Evolutionary conservation across 2,888 invertebrate species (phyloP).

Genomic region (Hirtodrosophila alboralis): DNA sequence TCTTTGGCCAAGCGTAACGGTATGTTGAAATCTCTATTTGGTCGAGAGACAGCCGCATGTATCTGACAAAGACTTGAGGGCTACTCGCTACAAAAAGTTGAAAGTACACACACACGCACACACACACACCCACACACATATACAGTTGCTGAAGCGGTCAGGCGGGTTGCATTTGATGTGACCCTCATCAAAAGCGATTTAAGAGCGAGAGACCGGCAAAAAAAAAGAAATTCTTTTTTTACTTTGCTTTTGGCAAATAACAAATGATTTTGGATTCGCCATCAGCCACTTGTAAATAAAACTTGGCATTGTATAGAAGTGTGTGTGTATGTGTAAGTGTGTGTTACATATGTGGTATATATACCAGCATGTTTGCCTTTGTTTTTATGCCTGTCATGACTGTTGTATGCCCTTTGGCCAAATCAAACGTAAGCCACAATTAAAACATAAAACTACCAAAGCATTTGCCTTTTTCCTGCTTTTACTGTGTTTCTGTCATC

Average conservation of each 20-base stretch:
- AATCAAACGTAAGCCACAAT: slow-evolving; percentile 77
- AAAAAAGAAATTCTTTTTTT: too few relatives aligned
- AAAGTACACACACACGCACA: neutral
- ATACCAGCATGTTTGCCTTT: slow-evolving; percentile 72
- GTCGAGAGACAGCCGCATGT: too few relatives aligned
- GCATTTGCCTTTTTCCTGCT: slow-evolving; percentile 28
- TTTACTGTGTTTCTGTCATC: slow-evolving; percentile 24
- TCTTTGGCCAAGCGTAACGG: slow-evolving; percentile 20
- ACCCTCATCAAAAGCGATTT: slow-evolving; percentile 77
- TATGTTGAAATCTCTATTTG: neutral
- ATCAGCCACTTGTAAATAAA: slow-evolving; percentile 74
- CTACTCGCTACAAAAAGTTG: too few relatives aligned
- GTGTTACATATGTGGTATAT: slow-evolving; percentile 46
- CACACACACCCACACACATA: slow-evolving; percentile 5
- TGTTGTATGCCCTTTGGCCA: slow-evolving; percentile 70
- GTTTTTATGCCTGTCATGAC: slow-evolving; percentile 74
- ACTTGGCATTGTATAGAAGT: slow-evolving; percentile 25
- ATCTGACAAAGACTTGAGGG: too few relatives aligned
- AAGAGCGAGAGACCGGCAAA: slow-evolving; percentile 53
- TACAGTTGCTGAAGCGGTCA: slow-evolving; percentile 50
- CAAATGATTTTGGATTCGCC: slow-evolving; percentile 75
- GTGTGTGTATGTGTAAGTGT: slow-evolving; percentile 7
- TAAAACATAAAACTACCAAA: slow-evolving; percentile 72
- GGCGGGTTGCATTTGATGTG: slow-evolving; percentile 54
- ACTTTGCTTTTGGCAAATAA: slow-evolving; percentile 61